Conservation (phyloP, 1,140 invertebrate species). For the Pseudomyrmex gracilis region DNA sequence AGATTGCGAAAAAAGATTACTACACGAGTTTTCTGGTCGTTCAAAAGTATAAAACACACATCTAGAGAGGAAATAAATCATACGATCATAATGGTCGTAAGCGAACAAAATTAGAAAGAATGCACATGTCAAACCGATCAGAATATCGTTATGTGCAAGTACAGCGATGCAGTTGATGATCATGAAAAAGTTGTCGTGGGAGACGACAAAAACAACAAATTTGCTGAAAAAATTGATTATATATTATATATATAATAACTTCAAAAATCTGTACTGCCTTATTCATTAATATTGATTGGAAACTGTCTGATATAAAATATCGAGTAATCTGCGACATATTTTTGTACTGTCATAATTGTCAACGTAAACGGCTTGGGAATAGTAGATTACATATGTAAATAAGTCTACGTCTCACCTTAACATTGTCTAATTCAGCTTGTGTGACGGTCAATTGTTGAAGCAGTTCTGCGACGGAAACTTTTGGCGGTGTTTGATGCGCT, state of each 20-base stretch:
- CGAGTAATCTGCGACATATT: slow-evolving; percentile 27
- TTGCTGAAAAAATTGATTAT: slow-evolving; percentile 22
- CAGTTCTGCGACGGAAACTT: slow-evolving; percentile 91
- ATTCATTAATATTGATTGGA: slow-evolving; percentile 22
- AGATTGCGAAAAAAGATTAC: neutral
- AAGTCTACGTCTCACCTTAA: slow-evolving; percentile 88
- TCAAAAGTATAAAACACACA: neutral
- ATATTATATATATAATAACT: slow-evolving; percentile 6
- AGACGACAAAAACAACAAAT: slow-evolving; percentile 16
- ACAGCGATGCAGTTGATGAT: slow-evolving; percentile 26
- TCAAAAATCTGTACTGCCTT: slow-evolving; percentile 21
- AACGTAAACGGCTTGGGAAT: slow-evolving; percentile 12
- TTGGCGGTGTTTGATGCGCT: slow-evolving; percentile 86
- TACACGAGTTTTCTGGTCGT: neutral
- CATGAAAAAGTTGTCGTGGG: slow-evolving; percentile 19
- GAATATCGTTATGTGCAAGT: slow-evolving; percentile 32
- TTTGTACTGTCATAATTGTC: slow-evolving; percentile 12
- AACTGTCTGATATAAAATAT: slow-evolving; percentile 20
- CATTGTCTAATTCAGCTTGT: slow-evolving; percentile 93
- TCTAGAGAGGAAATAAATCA: neutral
- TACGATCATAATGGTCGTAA: slow-evolving; percentile 23
- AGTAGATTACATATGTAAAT: neutral
- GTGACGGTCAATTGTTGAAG: slow-evolving; percentile 92
- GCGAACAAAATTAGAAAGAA: slow-evolving; percentile 20
- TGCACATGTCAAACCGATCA: slow-evolving; percentile 30